Evolutionary conservation across 2,797 vertebrate species (phyloP), one percentile per base, ranked within the genome.

Genomic region (Galaxias olidus): DNA sequence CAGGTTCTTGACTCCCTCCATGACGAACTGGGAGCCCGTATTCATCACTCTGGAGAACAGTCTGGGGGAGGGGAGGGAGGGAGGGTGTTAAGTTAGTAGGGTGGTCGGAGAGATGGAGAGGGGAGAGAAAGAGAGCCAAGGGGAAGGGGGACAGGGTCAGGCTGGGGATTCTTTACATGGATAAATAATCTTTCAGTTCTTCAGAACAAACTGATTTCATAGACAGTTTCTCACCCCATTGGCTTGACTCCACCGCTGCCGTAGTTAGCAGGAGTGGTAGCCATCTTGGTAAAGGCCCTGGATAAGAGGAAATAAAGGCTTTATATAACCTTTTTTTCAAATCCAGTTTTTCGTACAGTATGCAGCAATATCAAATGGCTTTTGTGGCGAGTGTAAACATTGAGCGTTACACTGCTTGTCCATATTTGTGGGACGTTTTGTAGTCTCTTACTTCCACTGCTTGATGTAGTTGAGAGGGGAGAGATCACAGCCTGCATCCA

Each of bases 1-100:
- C 65, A 99, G 91, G 89, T 98, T 98, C 89, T 99, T 99, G 71
- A 99, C 97, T 48, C 97, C 97, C 91, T 99, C 97, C 97, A 99
- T 98, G 68, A 99, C 97, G 81, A 98, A 96, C 82, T 99, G 97
- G 47, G 97, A 98, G 78, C 97, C 96, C 0, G 94, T 93, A 74
- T 98, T 98, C 97, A 99, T 98, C 83, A 99, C 96, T 84, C 96
- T 92, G 76, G 97, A 98, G 74, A 99, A 94, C 10, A 99, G 90
- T 45, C 97, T 98, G 87, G 52, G 56, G 67, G 51, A 0, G 1
- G 4, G 7, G n/a, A 1, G 13, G 20, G 8, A n/a, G 40, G 4
- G 12, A 47, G 18, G 17, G 0, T 19, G 8, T 19, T 6, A 11
- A 41, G 8, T 19, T 6, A 11, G 46, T 11, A 0, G 18, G 1